Conservation (phyloP, 2,888 invertebrate species). For the Lycia hirtaria region DNA sequence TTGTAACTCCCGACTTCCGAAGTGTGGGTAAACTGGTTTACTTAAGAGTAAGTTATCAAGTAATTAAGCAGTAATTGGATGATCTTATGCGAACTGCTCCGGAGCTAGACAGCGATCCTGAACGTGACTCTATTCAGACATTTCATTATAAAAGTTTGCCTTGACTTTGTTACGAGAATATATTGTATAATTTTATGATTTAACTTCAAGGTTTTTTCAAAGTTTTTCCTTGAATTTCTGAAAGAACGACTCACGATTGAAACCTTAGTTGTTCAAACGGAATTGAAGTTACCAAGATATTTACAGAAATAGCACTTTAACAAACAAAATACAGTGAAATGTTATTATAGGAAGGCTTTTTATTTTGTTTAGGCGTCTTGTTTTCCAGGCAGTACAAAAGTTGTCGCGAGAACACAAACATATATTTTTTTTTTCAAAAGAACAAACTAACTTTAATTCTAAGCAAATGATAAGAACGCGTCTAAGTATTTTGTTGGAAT, state of each 20-base stretch:
- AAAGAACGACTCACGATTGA: not conserved
- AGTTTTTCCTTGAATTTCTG: not conserved
- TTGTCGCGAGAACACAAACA: too few relatives aligned
- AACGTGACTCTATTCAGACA: conserved; percentile 39
- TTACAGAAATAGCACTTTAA: too few relatives aligned
- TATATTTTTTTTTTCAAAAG: too few relatives aligned
- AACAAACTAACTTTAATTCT: too few relatives aligned
- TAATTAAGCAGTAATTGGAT: conserved; percentile 58
- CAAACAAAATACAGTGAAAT: too few relatives aligned
- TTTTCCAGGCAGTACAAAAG: too few relatives aligned
- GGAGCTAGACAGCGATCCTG: conserved; percentile 36
- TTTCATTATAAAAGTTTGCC: conserved; percentile 39
- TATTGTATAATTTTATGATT: conserved; percentile 32
- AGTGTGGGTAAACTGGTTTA: conserved; percentile 50
- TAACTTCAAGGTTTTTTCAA: conserved; percentile 21
- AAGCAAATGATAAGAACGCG: too few relatives aligned
- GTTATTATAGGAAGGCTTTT: too few relatives aligned
- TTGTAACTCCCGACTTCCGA: conserved; percentile 17
- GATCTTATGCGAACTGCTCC: conserved; percentile 58
- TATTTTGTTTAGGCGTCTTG: too few relatives aligned
- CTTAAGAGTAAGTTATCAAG: conserved; percentile 55
- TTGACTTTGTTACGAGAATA: conserved; percentile 28
- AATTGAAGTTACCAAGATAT: too few relatives aligned
- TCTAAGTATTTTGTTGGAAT: too few relatives aligned
- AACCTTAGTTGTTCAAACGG: too few relatives aligned